Evolutionary conservation across 2,888 invertebrate genomes (phyloP).

Genomic region (Diarsia rubi): DNA sequence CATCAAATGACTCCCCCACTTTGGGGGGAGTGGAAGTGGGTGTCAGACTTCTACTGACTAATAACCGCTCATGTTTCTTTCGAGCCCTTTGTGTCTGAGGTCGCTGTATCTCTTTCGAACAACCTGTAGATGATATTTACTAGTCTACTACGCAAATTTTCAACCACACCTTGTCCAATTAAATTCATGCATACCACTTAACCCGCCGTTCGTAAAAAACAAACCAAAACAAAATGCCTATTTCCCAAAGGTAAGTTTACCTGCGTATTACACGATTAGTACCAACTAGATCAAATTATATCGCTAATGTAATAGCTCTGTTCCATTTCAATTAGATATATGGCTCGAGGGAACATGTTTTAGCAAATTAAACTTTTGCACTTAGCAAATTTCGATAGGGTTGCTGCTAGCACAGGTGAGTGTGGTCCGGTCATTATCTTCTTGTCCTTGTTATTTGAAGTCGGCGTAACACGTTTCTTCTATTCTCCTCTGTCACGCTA

Average conservation of each 20-base stretch:
- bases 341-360: conserved; percentile 37
- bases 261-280: conserved; percentile 24
- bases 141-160: neutral
- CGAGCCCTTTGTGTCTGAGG: no score
- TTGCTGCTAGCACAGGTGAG: neutral
- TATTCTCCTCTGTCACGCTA: no score
- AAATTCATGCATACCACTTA: neutral
- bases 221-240: conserved; percentile 10
- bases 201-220: neutral
- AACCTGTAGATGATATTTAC: neutral
- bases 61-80: no score
- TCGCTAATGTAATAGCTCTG: conserved; percentile 40
- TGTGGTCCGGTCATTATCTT: no score
- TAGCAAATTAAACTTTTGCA: conserved; percentile 60
- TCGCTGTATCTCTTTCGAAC: no score
- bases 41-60: no score
- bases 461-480: no score
- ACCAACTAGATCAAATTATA: conserved; percentile 24
- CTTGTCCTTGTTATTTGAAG: no score
- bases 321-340: conserved; percentile 47
- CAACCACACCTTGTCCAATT: neutral
- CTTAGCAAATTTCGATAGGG: conserved; percentile 37
- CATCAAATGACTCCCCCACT: no score
- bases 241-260: conserved; percentile 41
- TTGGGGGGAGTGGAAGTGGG: no score